A percentile compares a stretch with the other conserved stretches of the same genome.
These are phyloP conservation scores for Globodera ellingtonae DNA, from an alignment of 1,140 invertebrate genomes.

Conservation along the genomic window DNA sequence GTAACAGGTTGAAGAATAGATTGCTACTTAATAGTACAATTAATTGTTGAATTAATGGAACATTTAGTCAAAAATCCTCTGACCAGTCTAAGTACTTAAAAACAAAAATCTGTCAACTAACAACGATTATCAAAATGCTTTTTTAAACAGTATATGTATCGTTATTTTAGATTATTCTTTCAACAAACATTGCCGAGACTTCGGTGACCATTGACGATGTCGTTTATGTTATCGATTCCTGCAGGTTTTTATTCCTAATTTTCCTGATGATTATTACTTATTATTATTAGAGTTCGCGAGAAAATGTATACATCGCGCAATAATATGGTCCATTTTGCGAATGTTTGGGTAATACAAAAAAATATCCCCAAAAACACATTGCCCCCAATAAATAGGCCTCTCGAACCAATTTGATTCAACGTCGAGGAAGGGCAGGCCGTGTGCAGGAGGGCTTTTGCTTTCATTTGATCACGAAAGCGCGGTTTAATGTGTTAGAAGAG, in stretches of 20 bases:
- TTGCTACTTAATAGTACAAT: no score
- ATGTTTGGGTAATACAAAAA: slow-evolving; percentile 71
- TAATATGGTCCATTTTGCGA: slow-evolving; percentile 63
- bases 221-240: slow-evolving; percentile 84
- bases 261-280: background rate
- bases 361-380: background rate
- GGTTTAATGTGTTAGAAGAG: slow-evolving; percentile 66
- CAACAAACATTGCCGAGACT: slow-evolving; percentile 91
- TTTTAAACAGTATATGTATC: no score
- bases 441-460: slow-evolving; percentile 78
- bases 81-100: no score
- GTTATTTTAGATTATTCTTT: slow-evolving; percentile 72
- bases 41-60: no score
- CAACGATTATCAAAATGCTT: no score
- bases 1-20: background rate
- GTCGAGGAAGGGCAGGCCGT: slow-evolving; percentile 74
- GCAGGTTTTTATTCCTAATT: slow-evolving; percentile 69
- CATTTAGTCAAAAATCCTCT: no score
- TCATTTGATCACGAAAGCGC: slow-evolving; percentile 71
- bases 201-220: slow-evolving; percentile 89
- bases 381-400: slow-evolving; percentile 1
- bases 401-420: slow-evolving; percentile 72
- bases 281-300: slow-evolving; percentile 50
- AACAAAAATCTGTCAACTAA: no score
- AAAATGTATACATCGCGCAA: slow-evolving; percentile 58